Conservation (phyloP, 2,113 vertebrate species). For the Phyllostomus hastatus region DNA sequence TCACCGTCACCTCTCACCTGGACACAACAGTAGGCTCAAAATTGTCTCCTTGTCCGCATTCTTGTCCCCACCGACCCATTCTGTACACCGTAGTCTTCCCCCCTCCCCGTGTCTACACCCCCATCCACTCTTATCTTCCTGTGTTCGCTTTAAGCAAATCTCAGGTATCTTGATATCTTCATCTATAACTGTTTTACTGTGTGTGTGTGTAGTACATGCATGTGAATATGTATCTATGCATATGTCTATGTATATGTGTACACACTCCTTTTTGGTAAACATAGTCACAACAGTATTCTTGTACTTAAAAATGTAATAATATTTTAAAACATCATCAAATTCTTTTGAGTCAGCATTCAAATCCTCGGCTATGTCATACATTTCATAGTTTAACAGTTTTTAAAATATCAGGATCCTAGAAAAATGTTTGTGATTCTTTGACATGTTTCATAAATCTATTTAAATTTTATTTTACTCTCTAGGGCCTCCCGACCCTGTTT, state of each 20-base stretch:
- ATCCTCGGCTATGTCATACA: not conserved
- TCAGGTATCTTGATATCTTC: not conserved
- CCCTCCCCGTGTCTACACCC: not conserved
- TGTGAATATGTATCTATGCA: not conserved
- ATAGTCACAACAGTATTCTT: not conserved
- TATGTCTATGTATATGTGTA: not conserved
- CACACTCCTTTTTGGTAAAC: not conserved
- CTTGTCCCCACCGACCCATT: not conserved
- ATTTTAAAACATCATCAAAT: not conserved
- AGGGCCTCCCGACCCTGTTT: not conserved
- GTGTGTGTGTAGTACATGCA: not conserved
- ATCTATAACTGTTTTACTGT: not conserved
- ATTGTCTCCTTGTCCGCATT: not conserved
- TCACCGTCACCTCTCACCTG: not conserved
- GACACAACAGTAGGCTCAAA: not conserved
- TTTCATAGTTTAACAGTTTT: not conserved
- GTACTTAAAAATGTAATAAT: not conserved
- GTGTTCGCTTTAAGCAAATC: not conserved
- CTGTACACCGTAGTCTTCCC: not conserved
- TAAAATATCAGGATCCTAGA: not conserved
- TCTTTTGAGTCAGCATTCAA: not conserved
- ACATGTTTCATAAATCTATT: not conserved
- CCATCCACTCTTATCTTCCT: not conserved
- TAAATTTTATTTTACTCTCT: conserved; percentile 15
- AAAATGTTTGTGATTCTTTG: not conserved